A percentile compares a stretch with the other conserved stretches of the same genome.
Conservation (phyloP, 2,113 vertebrate species). For the Desmodus rotundus region DNA sequence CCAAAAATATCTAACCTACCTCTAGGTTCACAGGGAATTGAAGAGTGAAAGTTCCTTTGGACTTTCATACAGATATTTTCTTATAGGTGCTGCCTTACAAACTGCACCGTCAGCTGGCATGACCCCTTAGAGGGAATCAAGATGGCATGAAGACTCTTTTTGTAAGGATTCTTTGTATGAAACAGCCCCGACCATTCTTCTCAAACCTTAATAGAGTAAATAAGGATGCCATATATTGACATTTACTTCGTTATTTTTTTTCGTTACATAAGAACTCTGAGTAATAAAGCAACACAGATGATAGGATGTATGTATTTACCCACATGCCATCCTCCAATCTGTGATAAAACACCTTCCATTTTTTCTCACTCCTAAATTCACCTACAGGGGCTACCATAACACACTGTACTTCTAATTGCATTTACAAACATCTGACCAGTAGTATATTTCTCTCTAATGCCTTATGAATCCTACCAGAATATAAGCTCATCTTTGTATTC, state of each 20-base stretch:
- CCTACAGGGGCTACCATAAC: not conserved
- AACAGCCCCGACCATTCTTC: not conserved
- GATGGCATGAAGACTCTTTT: not conserved
- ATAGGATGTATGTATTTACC: not conserved
- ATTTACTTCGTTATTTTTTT: not conserved
- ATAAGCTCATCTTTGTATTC: not conserved
- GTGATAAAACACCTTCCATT: not conserved
- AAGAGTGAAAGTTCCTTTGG: slow-evolving; percentile 43
- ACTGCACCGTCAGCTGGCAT: not conserved
- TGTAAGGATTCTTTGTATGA: not conserved
- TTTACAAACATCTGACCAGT: not conserved
- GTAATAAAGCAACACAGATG: not conserved
- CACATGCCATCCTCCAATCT: not conserved
- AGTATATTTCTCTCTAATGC: not conserved
- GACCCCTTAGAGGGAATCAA: slow-evolving; percentile 19
- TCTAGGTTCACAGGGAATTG: slow-evolving; percentile 16
- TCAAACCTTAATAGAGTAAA: not conserved
- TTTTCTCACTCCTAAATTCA: not conserved
- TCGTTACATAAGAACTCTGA: slow-evolving; percentile 16
- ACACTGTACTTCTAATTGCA: not conserved
- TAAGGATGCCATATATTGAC: not conserved
- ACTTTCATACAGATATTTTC: slow-evolving; percentile 46
- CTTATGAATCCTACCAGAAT: not conserved
- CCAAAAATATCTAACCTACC: slow-evolving; percentile 37
- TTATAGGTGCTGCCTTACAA: slow-evolving; percentile 44